Percentiles rank a stretch among this genome's conserved stretches.
Conservation (phyloP, 2,888 invertebrate genomes). For the Baccha elongata region DNA sequence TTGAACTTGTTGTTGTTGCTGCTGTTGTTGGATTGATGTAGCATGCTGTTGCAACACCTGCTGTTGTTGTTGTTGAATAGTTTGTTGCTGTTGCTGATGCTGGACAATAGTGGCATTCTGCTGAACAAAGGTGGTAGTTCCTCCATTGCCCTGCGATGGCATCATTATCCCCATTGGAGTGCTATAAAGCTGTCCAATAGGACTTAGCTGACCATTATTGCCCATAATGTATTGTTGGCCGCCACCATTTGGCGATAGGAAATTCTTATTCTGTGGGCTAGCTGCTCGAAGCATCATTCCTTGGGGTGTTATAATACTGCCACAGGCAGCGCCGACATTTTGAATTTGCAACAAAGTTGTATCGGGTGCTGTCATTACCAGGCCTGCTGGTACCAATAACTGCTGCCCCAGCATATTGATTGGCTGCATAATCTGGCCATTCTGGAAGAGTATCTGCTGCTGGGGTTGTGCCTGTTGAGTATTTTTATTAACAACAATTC, state of each 20-base stretch:
- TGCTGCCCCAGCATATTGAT: conserved; percentile 93
- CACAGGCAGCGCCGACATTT: conserved; percentile 86
- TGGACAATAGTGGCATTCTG: conserved; percentile 94
- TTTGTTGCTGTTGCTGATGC: conserved; percentile 85
- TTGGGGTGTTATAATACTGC: conserved; percentile 86
- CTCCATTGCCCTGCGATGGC: conserved; percentile 79
- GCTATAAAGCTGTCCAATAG: conserved; percentile 84
- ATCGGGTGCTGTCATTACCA: conserved; percentile 92
- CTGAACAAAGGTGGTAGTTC: conserved; percentile 90
- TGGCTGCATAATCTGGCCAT: conserved; percentile 89
- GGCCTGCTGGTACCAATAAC: conserved; percentile 91
- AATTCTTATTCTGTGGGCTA: conserved; percentile 88
- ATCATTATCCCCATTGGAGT: conserved; percentile 82
- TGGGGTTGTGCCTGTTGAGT: conserved; percentile 82
- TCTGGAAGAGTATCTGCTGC: conserved; percentile 81
- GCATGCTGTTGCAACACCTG: conserved; percentile 86
- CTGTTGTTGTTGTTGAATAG: conserved; percentile 74
- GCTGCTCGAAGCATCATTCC: conserved; percentile 92
- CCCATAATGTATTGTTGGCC: conserved; percentile 88
- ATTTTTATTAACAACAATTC: conserved; percentile 85
- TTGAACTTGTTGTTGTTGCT: conserved; percentile 76
- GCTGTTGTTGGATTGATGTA: conserved; percentile 83
- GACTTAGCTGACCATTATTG: conserved; percentile 90
- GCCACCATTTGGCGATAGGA: conserved; percentile 88
- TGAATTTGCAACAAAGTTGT: conserved; percentile 90